Base-by-base conservation (phyloP, 2,113 vertebrate species). In the Zapus hudsonius region DNA sequence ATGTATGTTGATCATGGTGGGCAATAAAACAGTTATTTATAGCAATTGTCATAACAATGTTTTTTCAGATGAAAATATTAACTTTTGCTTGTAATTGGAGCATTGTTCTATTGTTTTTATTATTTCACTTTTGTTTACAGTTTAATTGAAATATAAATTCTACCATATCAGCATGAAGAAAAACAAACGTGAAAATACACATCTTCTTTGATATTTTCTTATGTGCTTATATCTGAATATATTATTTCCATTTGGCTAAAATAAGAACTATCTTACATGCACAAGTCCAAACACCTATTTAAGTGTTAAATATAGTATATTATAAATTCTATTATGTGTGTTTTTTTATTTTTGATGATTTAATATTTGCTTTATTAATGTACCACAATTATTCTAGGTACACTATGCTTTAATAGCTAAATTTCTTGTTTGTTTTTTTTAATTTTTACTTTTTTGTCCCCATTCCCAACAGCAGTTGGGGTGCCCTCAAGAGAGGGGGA, bases 131-230 rank as follows among this genome's bases (percentile, higher is more conserved):
- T 94, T 94, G 82, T 72, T 94, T 91, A 89, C 1, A 87, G 19
- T 89, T 95, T 91, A 90, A 94, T 91, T 92, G 80, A 93, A 91
- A 90, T 88, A 42, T 92, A 93, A 94, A 93, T 93, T 93, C 23
- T 12, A 86, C 33, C 17, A 80, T n/a, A 78, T 88, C 81, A 78
- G 17, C 10, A 93, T n/a, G n/a, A 85, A 40, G 91, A 96, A 93
- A 78, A 90, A 93, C 70, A 92, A 95, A 94, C 70, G 47, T 81
- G 44, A 94, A 96, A 92, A 93, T 92, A 80, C 16, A 55, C 40
- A 78, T 84, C 67, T 52, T 52, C 52, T 52, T 52, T 52, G 12
- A 52, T 57, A 90, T 90, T 81, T 94, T 92, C 22, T 84, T 90
- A 61, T n/a, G 40, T 81, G 44, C 87, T 95, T 95, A 13, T 91